Conservation (phyloP, 2,888 invertebrate species). For the Temnothorax unifasciatus region DNA sequence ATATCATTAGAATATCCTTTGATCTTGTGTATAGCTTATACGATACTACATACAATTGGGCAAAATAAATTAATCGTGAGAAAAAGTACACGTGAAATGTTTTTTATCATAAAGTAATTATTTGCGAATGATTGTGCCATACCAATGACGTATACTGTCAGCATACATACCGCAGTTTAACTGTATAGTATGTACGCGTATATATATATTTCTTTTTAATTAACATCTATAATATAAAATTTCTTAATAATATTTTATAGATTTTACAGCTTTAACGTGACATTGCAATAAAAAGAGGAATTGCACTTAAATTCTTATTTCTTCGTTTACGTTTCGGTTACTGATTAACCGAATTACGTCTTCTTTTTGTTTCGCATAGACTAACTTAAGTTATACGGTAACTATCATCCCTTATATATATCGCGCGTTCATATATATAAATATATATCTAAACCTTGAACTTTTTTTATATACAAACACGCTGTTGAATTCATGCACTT, state of each 20-base stretch:
- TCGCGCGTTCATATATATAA: constrained; percentile 53
- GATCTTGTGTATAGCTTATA: background rate
- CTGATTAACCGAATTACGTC: constrained; percentile 38
- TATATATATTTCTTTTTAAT: constrained; percentile 35
- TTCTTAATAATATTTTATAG: constrained; percentile 4
- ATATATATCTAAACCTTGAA: constrained; percentile 58
- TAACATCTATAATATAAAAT: constrained; percentile 41
- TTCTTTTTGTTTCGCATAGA: constrained; percentile 44
- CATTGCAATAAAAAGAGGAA: constrained; percentile 60
- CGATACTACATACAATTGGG: background rate
- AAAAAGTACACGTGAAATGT: background rate
- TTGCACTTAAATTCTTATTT: constrained; percentile 65
- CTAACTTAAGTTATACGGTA: constrained; percentile 73
- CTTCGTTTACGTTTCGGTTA: constrained; percentile 10
- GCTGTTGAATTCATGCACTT: constrained; percentile 63
- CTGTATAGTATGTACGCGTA: constrained; percentile 39
- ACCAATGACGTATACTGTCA: background rate
- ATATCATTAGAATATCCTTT: constrained; percentile 31
- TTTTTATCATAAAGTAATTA: constrained; percentile 25
- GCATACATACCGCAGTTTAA: background rate
- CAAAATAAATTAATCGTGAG: constrained; percentile 9
- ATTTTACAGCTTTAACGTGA: constrained; percentile 47
- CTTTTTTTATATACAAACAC: constrained; percentile 61
- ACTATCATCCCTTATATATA: constrained; percentile 68
- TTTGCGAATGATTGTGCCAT: constrained; percentile 15